Percentiles rank a stretch among this genome's conserved stretches.
Conservation (phyloP, 2,113 vertebrate genomes). For the Lasiurus cinereus region DNA sequence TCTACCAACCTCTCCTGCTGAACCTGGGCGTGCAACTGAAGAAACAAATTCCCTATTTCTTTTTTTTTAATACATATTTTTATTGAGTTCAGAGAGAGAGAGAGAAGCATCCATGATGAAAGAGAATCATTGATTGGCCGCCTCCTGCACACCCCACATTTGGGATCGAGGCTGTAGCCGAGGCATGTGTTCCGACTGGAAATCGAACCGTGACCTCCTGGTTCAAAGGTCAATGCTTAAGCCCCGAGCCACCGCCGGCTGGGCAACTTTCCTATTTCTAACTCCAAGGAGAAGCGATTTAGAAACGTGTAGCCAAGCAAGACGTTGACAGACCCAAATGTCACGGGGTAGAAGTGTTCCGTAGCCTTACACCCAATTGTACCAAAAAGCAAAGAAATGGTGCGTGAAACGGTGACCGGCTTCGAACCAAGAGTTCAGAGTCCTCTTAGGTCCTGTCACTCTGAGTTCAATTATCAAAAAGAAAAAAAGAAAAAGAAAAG, state of each 20-base stretch:
- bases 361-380: background rate
- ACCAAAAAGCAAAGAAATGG: background rate
- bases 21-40: background rate
- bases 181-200: too few species aligned
- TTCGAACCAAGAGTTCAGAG: background rate
- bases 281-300: constrained; percentile 31
- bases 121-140: too few species aligned
- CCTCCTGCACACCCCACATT: too few species aligned
- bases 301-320: background rate
- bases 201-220: too few species aligned
- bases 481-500: background rate
- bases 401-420: background rate
- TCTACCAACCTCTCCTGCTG: background rate
- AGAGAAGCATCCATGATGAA: too few species aligned
- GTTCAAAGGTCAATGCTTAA: too few species aligned
- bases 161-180: too few species aligned
- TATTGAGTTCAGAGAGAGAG: too few species aligned
- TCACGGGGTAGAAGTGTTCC: background rate
- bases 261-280: background rate
- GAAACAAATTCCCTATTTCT: background rate
- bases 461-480: constrained; percentile 1
- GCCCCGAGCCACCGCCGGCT: too few species aligned
- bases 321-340: background rate
- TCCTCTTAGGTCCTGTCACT: background rate
- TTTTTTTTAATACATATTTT: too few species aligned